A percentile compares a stretch with the other conserved stretches of the same genome.
These are phyloP conservation scores for Fragum sueziense DNA, from an alignment of 2,888 invertebrate species.

Conservation along the genomic window DNA sequence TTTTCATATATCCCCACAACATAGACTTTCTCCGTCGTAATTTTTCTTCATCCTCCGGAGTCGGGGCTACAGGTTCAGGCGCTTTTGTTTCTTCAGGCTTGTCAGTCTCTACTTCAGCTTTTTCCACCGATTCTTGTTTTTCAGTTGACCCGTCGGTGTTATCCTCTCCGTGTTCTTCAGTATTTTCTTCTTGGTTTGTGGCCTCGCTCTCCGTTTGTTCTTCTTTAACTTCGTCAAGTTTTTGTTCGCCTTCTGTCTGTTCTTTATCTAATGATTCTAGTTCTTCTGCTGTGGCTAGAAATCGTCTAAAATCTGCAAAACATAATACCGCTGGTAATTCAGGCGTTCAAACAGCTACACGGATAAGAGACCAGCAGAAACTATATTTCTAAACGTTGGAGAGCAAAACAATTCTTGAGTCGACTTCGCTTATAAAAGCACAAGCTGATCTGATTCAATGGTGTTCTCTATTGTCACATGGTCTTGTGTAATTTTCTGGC, in stretches of 20 bases:
- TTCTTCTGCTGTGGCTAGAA: slow-evolving; percentile 34
- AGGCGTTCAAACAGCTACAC: no score
- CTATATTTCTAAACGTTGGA: no score
- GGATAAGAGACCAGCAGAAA: no score
- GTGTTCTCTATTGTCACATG: no score
- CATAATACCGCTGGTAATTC: no score
- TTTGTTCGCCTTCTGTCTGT: slow-evolving; percentile 7
- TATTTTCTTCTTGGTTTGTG: not conserved
- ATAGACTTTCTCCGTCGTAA: slow-evolving; percentile 34
- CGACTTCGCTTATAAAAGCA: no score
- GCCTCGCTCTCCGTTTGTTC: not conserved
- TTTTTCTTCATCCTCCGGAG: slow-evolving; percentile 16
- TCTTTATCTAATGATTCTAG: slow-evolving; percentile 7
- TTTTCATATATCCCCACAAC: slow-evolving; percentile 51
- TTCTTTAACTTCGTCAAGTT: slow-evolving; percentile 9
- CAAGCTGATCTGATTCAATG: no score
- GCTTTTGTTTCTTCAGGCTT: not conserved
- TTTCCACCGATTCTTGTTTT: not conserved
- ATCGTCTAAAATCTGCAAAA: slow-evolving; percentile 63
- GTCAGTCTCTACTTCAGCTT: slow-evolving; percentile 1
- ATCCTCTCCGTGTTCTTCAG: not conserved
- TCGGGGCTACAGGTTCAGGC: not conserved
- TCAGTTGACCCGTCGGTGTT: not conserved
- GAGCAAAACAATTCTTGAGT: no score
- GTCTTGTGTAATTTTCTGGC: no score